Base-by-base conservation (phyloP, 2,113 vertebrate genomes). In the Tragulus kanchil region DNA sequence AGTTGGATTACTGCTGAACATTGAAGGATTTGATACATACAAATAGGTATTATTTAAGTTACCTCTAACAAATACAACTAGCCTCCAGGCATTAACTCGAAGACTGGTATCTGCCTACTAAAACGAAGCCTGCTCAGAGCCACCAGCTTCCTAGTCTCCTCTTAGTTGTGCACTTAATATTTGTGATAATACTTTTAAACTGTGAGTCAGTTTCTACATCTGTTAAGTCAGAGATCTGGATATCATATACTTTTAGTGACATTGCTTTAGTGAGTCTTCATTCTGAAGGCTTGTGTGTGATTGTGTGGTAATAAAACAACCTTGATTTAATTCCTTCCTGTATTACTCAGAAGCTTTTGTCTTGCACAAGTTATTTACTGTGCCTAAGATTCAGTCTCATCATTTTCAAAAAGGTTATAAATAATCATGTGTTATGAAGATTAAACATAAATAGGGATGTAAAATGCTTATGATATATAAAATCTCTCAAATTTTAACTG, bases 261-360 rank as follows among this genome's bases (percentile, higher is more conserved):
- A 69, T 69, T n/a, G 36, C n/a, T 94, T 95, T 78, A 92, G 89
- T 61, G 36, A 79, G 64, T 84, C 36, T 96, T 96, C 26, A 82
- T 45, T 88, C 25, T 85, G 42, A 82, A 83, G 64, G 17, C 94
- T 90, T 83, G 9, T 87, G 1, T 62, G 62, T 67, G 5, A 25
- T 65, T 93, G 16, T 83, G 3, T 83, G 8, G 69, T 21, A 90
- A 65, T 73, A 85, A 87, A 3, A 42, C 1, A 69, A 15, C 45
- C 8, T 81, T 97, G 58, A 8, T 26, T 90, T 90, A 78, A 78
- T 93, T 12, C 17, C 11, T 45, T 85, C 21, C 8, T 69, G 6
- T 69, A 89, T 21, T 11, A 61, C 52, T 94, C 83, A 59, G 25
- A 90, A 87, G 25, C 25, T 90, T 45, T 85, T 73, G 69, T 31